These are phyloP conservation scores for Calonectris borealis DNA, from an alignment of 2,113 vertebrate genomes.

Conservation along the genomic window DNA sequence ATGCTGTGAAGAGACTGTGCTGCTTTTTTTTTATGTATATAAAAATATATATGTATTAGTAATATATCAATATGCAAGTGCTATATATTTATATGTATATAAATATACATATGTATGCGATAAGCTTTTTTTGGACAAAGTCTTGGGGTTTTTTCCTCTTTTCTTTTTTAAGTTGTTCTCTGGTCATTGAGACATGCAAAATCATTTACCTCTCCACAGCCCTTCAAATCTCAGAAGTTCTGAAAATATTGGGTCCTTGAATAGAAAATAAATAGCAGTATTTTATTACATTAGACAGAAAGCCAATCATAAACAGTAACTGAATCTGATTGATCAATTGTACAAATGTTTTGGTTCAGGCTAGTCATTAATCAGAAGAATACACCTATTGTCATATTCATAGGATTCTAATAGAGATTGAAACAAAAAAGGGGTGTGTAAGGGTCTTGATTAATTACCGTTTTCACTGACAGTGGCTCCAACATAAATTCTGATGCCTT, in stretches of 20 bases:
- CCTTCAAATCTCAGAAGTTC: not conserved
- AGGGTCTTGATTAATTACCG: constrained; percentile 15
- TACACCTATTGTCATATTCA: not conserved
- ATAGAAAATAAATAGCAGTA: not conserved
- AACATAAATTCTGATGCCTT: constrained; percentile 14
- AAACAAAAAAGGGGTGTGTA: not conserved
- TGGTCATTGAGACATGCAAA: not conserved
- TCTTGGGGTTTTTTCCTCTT: rapidly evolving
- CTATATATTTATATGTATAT: not conserved
- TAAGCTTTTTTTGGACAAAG: not conserved
- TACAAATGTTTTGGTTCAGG: not conserved
- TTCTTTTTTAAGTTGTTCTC: not conserved
- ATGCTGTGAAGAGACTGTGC: not conserved
- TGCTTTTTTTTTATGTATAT: not conserved
- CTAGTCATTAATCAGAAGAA: not conserved
- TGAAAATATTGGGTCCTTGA: not conserved
- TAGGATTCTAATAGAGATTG: not conserved
- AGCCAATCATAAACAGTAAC: not conserved
- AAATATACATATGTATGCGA: rapidly evolving
- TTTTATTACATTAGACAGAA: not conserved
- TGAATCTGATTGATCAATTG: not conserved
- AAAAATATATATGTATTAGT: not conserved
- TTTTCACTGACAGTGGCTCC: not conserved
- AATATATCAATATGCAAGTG: not conserved
- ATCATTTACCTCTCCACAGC: not conserved